Base-by-base conservation (phyloP, 1,140 invertebrate species). In the Eulimnadia texana region DNA sequence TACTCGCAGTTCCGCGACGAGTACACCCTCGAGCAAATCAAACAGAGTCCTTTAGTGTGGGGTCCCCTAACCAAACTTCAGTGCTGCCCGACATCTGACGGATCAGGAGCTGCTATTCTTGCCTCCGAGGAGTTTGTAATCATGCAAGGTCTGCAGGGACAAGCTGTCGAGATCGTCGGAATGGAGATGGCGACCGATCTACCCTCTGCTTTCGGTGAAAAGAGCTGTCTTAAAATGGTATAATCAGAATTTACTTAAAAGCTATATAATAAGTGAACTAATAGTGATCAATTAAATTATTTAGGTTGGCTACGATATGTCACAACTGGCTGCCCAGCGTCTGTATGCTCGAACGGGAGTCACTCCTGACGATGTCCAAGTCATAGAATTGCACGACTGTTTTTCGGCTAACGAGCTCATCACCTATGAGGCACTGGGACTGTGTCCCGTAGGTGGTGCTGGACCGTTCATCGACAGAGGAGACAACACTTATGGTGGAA, bases 331-430 rank as follows among this genome's bases (percentile, higher is more conserved):
- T 33, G 84, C 91, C 1, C 79, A 88, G 56, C 81, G 82, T 54
- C 71, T 91, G 0, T 98, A 90, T 67, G 70, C 77, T n/a, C 86
- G 90, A 70, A 82, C 89, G 6, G 82, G 81, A 11, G 78, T 84
- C 20, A 82, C 74, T 55, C 86, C 91, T 1, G 76, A 76, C 10
- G 87, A 97, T 71, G 86, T 98, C 2, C 80, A 98, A 76, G 94
- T 99, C 0, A 81, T 99, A n/a, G 96, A 99, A 73, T 77, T 98
- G n/a, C 96, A 99, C 69, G 96, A 99, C 72, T 99, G 96, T 75
- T 99, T 99, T 76, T 94, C 94, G 3, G 84, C 90, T 3, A 99
- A 99, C 76, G 96, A 99, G 70, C 74, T 99, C 27, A 88, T 99
- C 6, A 96, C 93, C 2, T 99, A 99, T 69, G 95, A 99, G 78